A percentile compares a stretch with the other conserved stretches of the same genome.
Evolutionary conservation across 1,140 invertebrate genomes (phyloP).

Genomic region (Bombus affinis): DNA sequence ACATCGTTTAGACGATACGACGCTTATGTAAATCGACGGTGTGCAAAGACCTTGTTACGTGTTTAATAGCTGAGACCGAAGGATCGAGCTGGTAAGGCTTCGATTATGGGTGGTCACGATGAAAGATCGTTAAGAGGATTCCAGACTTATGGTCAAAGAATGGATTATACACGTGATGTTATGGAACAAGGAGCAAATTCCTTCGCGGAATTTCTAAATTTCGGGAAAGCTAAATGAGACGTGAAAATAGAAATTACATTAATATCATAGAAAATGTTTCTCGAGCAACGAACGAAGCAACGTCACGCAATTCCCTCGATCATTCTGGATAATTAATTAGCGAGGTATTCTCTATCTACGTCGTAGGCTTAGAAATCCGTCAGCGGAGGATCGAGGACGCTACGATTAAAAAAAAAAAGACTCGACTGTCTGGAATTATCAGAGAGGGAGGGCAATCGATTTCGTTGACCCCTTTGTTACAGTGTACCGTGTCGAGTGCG

Average conservation of each 20-base stretch:
- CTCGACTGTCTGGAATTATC: conserved; percentile 43
- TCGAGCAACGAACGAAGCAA: not conserved
- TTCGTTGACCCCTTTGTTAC: conserved; percentile 58
- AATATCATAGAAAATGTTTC: not conserved
- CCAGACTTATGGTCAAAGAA: not conserved
- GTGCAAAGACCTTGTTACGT: not conserved
- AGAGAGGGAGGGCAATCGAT: conserved; percentile 55
- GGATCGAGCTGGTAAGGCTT: not conserved
- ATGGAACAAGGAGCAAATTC: not conserved
- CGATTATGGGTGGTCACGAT: conserved; percentile 5
- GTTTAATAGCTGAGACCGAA: conserved; percentile 2
- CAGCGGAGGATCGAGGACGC: not conserved
- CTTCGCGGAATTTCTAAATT: not conserved
- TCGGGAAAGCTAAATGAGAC: not conserved
- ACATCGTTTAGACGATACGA: not conserved
- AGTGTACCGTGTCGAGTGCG: not conserved
- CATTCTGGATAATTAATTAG: conserved; percentile 31
- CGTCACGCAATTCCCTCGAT: conserved; percentile 25
- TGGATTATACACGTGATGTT: not conserved
- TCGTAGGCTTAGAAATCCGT: too few species aligned
- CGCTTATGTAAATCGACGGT: conserved; percentile 46
- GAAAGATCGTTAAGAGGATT: conserved; percentile 16
- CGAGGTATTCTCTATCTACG: not conserved
- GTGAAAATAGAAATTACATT: conserved; percentile 9
- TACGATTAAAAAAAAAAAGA: conserved; percentile 10